Evolutionary conservation across 2,888 invertebrate genomes (phyloP).

Genomic region (Dolichopus griseipennis): DNA sequence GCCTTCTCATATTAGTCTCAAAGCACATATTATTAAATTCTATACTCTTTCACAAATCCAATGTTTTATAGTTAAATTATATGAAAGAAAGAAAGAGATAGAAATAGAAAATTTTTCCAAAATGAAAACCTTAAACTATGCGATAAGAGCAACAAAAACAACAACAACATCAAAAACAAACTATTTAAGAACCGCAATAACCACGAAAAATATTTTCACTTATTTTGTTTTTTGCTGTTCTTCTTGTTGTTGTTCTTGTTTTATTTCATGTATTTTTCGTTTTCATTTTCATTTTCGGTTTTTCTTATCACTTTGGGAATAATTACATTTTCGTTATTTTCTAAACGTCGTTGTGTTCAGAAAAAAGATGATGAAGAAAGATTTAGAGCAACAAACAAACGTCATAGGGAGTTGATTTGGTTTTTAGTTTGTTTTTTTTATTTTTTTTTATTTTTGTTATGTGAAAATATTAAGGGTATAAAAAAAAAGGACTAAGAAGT

Average conservation of each 20-base stretch:
- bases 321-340: neutral
- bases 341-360: neutral
- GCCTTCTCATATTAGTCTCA: slow-evolving; percentile 5
- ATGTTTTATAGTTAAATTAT: neutral
- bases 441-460: too few species aligned
- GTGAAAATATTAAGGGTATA: neutral
- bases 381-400: neutral
- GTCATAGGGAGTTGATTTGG: too few species aligned
- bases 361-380: neutral
- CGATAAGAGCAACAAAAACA: neutral
- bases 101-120: neutral
- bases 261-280: too few species aligned
- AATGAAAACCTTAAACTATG: neutral
- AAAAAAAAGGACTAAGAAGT: neutral
- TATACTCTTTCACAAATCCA: neutral
- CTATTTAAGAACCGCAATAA: neutral
- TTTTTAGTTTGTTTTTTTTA: too few species aligned
- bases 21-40: neutral
- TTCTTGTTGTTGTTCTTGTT: too few species aligned
- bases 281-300: neutral
- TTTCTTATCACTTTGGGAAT: slow-evolving; percentile 6
- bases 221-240: neutral
- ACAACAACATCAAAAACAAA: neutral
- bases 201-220: neutral
- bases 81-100: neutral